Evolutionary conservation across 2,888 invertebrate genomes (phyloP).

Genomic region (Amiota communis): DNA sequence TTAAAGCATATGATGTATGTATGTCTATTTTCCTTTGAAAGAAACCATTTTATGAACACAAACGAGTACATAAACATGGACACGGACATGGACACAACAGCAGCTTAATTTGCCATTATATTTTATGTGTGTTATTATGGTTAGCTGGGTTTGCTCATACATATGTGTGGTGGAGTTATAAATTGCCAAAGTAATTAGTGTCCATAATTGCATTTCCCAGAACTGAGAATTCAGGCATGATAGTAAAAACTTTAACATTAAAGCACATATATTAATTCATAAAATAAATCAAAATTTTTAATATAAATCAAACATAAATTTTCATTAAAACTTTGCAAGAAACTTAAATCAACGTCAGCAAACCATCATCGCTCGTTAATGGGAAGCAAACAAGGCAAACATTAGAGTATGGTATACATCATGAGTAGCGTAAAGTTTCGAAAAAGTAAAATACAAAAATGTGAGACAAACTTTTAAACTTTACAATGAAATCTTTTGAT

Average conservation of each 20-base stretch:
- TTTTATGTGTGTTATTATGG: neutral
- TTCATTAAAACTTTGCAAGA: slow-evolving; percentile 57
- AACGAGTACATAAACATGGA: neutral
- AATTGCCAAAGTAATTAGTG: slow-evolving; percentile 4
- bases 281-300: slow-evolving; percentile 11
- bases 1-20: no score
- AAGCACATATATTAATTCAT: no score
- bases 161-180: neutral
- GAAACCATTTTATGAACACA: neutral
- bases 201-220: neutral
- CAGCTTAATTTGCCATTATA: neutral
- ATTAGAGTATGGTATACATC: no score
- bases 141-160: neutral
- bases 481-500: neutral
- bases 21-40: no score
- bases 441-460: neutral
- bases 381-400: slow-evolving; percentile 32
- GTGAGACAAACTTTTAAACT: neutral
- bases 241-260: neutral
- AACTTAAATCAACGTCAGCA: no score
- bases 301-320: slow-evolving; percentile 49
- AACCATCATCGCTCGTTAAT: no score
- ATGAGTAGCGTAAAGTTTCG: neutral
- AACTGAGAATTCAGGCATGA: slow-evolving; percentile 37
- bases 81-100: neutral